A percentile compares a stretch with the other conserved stretches of the same genome.
Evolutionary conservation across 64 coral and sea anemone species (phyloP).

Genomic region (Montipora sp.): DNA sequence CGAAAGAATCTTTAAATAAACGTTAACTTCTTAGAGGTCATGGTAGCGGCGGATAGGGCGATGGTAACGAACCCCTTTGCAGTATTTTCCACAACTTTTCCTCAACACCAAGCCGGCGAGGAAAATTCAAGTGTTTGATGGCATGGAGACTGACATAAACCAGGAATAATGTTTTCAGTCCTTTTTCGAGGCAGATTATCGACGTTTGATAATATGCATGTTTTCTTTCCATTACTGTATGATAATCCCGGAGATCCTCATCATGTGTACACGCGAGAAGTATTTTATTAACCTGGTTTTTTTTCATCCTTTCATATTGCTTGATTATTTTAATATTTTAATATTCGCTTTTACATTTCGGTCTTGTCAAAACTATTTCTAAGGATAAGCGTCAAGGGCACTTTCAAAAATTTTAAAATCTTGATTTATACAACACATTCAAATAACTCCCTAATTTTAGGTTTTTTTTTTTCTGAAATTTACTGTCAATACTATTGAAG

Average conservation of each 20-base stretch:
- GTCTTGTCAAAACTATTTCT: not conserved
- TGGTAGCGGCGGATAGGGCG: not conserved
- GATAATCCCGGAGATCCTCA: not conserved
- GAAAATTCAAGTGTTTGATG: not conserved
- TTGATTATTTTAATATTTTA: not conserved
- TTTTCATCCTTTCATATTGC: not conserved
- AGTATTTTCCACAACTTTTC: not conserved
- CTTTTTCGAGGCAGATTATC: not conserved
- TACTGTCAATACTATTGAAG: too few relatives aligned
- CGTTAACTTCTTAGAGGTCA: not conserved
- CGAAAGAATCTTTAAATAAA: slow-evolving; percentile 4
- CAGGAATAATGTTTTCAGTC: too few relatives aligned
- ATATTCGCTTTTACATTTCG: not conserved
- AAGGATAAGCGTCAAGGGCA: not conserved
- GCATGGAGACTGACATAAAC: too few relatives aligned
- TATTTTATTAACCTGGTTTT: too few relatives aligned
- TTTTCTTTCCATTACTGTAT: not conserved
- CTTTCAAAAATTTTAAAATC: not conserved
- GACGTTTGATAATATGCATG: not conserved
- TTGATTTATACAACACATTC: too few relatives aligned
- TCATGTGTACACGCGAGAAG: too few relatives aligned
- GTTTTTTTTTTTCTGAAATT: not conserved
- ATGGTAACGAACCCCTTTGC: not conserved
- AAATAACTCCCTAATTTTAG: too few relatives aligned
- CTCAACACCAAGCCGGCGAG: not conserved